These are phyloP conservation scores for Drosophila neonasuta DNA, from an alignment of 2,888 invertebrate species.

Conservation along the genomic window DNA sequence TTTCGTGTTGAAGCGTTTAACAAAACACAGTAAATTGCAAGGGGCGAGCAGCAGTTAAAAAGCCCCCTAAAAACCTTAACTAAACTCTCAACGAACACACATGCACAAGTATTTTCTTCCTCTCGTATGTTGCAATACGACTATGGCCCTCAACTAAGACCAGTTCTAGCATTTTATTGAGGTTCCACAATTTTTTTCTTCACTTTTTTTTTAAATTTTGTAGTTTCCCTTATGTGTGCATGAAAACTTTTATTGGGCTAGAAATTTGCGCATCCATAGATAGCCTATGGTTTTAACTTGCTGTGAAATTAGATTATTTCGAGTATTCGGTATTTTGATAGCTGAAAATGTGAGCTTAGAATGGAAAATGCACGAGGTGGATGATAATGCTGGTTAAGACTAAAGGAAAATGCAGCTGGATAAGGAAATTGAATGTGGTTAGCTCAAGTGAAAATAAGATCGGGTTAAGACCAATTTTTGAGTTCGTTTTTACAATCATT, in stretches of 20 bases:
- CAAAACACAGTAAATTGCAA: constrained; percentile 75
- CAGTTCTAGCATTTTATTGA: constrained; percentile 46
- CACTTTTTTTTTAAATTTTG: background rate
- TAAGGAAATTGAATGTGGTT: constrained; percentile 11
- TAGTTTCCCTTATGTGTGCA: constrained; percentile 7
- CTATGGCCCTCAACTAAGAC: constrained; percentile 25
- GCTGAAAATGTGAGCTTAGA: constrained; percentile 31
- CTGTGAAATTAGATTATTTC: constrained; percentile 53
- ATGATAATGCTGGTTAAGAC: constrained; percentile 14
- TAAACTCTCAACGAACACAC: constrained; percentile 19
- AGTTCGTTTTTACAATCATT: background rate
- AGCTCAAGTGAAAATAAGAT: background rate
- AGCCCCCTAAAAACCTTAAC: constrained; percentile 25
- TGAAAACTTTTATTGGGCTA: constrained; percentile 37
- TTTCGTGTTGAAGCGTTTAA: constrained; percentile 74
- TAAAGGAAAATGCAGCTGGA: constrained; percentile 1
- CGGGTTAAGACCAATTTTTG: background rate
- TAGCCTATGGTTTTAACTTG: constrained; percentile 44
- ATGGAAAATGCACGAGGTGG: constrained; percentile 21
- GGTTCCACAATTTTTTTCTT: constrained; percentile 4
- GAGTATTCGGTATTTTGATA: constrained; percentile 23
- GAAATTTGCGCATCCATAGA: constrained; percentile 23
- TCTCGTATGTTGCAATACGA: constrained; percentile 15
- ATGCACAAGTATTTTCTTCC: too few relatives aligned
- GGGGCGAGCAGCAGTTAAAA: constrained; percentile 55